A percentile compares a stretch with the other conserved stretches of the same genome.
phyloP scores from a whole-genome alignment of 2,113 vertebrate genomes.

The Bubo blakistoni region DNA sequence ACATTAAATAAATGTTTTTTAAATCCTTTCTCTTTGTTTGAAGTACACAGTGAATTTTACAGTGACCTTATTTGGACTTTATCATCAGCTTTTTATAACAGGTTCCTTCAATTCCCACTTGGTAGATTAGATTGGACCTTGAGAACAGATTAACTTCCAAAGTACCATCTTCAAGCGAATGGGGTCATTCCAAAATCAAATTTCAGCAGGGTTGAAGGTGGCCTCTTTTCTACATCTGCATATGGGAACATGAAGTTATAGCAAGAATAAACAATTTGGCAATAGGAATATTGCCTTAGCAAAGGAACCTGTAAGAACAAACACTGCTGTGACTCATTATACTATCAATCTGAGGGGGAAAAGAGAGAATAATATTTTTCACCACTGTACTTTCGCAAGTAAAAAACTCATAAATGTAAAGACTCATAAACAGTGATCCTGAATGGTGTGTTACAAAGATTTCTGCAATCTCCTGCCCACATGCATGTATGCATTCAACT shows the following conservation, averaged over 20 bases:
- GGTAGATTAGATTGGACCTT: background rate
- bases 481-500: rapidly evolving
- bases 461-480: background rate
- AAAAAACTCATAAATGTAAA: background rate
- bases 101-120: background rate
- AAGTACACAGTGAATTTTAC: background rate
- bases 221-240: background rate
- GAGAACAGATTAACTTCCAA: background rate
- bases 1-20: conserved; percentile 35
- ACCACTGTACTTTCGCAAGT: background rate
- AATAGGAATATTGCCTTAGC: background rate
- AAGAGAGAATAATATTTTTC: background rate
- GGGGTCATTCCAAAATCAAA: background rate
- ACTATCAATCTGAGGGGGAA: background rate
- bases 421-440: background rate
- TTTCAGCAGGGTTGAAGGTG: background rate
- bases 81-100: conserved; percentile 9
- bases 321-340: background rate
- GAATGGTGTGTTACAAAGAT: background rate
- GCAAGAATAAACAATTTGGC: background rate
- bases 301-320: background rate
- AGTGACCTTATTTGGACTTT: conserved; percentile 6
- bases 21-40: conserved; percentile 45
- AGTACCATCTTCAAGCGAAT: background rate
- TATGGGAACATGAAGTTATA: background rate